phyloP scores from a whole-genome alignment of 2,797 vertebrate genomes.

The Typhlichthys eigenmanni region DNA sequence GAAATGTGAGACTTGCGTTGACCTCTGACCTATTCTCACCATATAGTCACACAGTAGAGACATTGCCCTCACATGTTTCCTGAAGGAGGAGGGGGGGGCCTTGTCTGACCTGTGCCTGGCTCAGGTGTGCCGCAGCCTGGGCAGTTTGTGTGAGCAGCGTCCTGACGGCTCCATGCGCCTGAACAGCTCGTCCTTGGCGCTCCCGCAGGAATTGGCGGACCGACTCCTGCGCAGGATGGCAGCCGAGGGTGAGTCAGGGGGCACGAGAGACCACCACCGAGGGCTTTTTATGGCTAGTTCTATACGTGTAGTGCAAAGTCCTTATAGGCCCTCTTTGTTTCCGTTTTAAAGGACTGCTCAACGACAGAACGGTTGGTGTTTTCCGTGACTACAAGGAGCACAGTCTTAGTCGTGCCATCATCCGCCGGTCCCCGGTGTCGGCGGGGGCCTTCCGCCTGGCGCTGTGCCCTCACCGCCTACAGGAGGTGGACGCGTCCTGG shows the following conservation, averaged over 20 bases:
- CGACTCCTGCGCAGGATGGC: slow-evolving; percentile 88
- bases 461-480: slow-evolving; percentile 90
- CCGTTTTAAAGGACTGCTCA: slow-evolving; percentile 80
- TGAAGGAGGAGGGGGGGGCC: slow-evolving; percentile 83
- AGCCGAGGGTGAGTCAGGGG: slow-evolving; percentile 79
- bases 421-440: slow-evolving; percentile 86
- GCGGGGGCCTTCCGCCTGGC: slow-evolving; percentile 87
- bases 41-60: no score
- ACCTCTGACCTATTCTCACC: no score
- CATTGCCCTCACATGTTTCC: not conserved
- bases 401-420: slow-evolving; percentile 86
- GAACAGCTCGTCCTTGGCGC: slow-evolving; percentile 77
- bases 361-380: slow-evolving; percentile 89
- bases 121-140: slow-evolving; percentile 86
- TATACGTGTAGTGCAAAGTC: no score
- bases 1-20: no score
- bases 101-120: slow-evolving; percentile 88
- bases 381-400: slow-evolving; percentile 86
- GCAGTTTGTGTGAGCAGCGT: slow-evolving; percentile 84
- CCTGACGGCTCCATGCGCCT: slow-evolving; percentile 88
- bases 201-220: slow-evolving; percentile 92
- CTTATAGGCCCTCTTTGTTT: no score
- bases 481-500: slow-evolving; percentile 89
- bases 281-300: no score
- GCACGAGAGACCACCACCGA: not conserved